Evolutionary conservation across 2,113 vertebrate species (phyloP).

Genomic region (Xiphophorus hellerii): DNA sequence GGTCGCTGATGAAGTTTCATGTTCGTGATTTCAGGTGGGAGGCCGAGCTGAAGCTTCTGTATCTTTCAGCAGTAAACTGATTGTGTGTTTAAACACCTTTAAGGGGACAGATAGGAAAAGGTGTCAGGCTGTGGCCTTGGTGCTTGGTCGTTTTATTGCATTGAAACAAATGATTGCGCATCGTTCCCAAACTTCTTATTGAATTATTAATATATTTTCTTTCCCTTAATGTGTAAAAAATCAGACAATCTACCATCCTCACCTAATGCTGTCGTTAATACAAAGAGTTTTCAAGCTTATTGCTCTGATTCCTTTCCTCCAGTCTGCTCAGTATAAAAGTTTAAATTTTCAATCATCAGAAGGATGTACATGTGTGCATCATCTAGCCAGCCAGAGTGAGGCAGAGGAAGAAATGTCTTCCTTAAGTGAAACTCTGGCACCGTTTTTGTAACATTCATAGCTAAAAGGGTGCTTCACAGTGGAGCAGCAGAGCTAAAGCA

Average conservation of each 20-base stretch:
- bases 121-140: conserved; percentile 9
- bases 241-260: background rate
- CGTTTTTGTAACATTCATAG: conserved; percentile 45
- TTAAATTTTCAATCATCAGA: conserved; percentile 28
- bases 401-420: conserved; percentile 5
- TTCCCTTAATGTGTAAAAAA: conserved; percentile 21
- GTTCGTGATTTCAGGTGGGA: conserved; percentile 36
- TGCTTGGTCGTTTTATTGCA: background rate
- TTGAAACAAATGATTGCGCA: background rate
- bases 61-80: conserved; percentile 32
- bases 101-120: conserved; percentile 15
- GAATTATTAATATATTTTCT: conserved; percentile 15
- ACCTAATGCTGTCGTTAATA: background rate
- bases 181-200: background rate
- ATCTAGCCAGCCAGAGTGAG: conserved; percentile 10
- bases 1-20: conserved; percentile 31
- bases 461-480: conserved; percentile 36
- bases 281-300: conserved; percentile 19
- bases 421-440: conserved; percentile 32
- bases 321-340: conserved; percentile 15
- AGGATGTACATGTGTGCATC: conserved; percentile 14
- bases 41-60: conserved; percentile 35
- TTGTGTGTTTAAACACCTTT: conserved; percentile 6
- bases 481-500: conserved; percentile 28
- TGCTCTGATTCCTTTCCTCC: background rate